Evolutionary conservation across 2,113 vertebrate genomes (phyloP).

Genomic region (Pao palembangensis): DNA sequence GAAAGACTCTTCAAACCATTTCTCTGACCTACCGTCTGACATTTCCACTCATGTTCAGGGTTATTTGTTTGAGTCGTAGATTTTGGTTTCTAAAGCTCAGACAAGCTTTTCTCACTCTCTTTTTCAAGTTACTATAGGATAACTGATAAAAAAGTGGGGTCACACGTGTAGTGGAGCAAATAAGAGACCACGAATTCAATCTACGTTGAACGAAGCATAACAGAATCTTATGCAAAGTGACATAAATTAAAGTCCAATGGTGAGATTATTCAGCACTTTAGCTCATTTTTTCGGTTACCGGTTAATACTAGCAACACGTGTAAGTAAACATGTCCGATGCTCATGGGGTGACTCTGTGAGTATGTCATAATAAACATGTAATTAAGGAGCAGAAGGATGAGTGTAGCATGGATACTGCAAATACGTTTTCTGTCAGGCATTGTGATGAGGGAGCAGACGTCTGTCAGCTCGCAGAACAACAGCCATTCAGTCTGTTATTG

Average conservation of each 20-base stretch:
- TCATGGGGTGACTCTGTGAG: slow-evolving; percentile 66
- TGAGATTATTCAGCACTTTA: slow-evolving; percentile 67
- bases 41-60: neutral
- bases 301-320: slow-evolving; percentile 76
- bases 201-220: too few species aligned
- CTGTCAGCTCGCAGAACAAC: slow-evolving; percentile 59
- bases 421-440: slow-evolving; percentile 53
- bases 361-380: slow-evolving; percentile 62
- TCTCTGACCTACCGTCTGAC: neutral
- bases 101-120: slow-evolving; percentile 35
- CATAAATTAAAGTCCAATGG: slow-evolving; percentile 61
- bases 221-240: too few species aligned
- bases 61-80: neutral
- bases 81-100: neutral
- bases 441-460: slow-evolving; percentile 62
- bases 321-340: slow-evolving; percentile 57
- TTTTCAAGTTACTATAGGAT: slow-evolving; percentile 41
- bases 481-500: slow-evolving; percentile 54
- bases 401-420: slow-evolving; percentile 66
- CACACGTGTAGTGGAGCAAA: slow-evolving; percentile 22
- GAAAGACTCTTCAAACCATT: slow-evolving; percentile 52
- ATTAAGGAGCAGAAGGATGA: slow-evolving; percentile 70
- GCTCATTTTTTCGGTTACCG: slow-evolving; percentile 27
- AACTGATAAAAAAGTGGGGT: slow-evolving; percentile 35
- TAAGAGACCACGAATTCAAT: too few species aligned